A percentile compares a stretch with the other conserved stretches of the same genome.
Evolutionary conservation across 2,113 vertebrate genomes (phyloP).

Genomic region (Prionailurus viverrinus): DNA sequence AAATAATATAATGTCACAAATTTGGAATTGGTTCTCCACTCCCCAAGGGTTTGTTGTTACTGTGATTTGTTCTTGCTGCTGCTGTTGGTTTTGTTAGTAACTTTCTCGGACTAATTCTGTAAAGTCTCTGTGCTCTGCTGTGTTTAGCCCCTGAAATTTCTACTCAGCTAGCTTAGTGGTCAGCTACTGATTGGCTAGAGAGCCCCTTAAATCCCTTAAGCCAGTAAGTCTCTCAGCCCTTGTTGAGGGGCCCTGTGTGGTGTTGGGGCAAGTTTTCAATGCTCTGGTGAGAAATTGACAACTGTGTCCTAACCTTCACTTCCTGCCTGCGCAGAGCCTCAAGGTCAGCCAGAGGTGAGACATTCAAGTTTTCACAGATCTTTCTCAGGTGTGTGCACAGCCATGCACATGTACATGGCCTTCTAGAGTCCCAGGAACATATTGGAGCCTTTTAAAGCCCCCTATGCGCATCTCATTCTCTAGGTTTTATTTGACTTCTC

Average conservation of each 20-base stretch:
- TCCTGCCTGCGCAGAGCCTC: neutral
- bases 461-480: neutral
- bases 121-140: neutral
- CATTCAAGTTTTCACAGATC: neutral
- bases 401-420: neutral
- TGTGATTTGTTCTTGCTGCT: neutral
- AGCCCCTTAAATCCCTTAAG: neutral
- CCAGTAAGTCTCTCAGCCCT: neutral
- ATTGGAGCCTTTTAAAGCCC: neutral
- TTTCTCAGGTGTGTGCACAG: neutral
- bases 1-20: neutral
- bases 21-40: neutral
- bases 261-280: neutral
- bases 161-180: neutral
- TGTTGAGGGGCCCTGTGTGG: neutral
- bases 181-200: neutral
- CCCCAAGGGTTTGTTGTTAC: neutral
- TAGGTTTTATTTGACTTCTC: neutral
- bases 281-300: neutral
- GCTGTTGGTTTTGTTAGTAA: neutral
- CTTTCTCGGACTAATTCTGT: neutral
- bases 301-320: neutral
- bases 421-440: neutral
- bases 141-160: neutral
- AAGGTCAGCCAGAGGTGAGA: neutral